These are phyloP conservation scores for Phengaris alcon DNA, from an alignment of 2,888 invertebrate species.

Conservation along the genomic window DNA sequence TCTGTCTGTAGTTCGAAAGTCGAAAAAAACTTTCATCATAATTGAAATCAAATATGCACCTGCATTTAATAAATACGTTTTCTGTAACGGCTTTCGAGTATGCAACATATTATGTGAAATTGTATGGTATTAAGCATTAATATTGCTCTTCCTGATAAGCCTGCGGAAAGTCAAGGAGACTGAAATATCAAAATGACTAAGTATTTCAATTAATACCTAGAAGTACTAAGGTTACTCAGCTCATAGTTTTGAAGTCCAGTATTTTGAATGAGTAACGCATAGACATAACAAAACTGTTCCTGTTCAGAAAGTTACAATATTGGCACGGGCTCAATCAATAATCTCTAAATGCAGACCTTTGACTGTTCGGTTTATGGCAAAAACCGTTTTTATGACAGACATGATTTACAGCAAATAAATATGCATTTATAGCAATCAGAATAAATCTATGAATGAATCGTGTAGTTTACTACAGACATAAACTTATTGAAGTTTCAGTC, in stretches of 20 bases:
- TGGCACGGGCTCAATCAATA: conserved; percentile 53
- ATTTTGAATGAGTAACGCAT: conserved; percentile 32
- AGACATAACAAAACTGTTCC: conserved; percentile 47
- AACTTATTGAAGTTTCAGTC: not conserved
- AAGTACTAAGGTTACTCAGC: conserved; percentile 9
- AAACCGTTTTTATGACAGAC: conserved; percentile 23
- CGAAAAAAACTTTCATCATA: too few species aligned
- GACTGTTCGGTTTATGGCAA: conserved; percentile 34
- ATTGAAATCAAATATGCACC: too few species aligned
- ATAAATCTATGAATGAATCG: conserved; percentile 15
- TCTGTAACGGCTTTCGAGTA: too few species aligned
- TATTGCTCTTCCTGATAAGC: not conserved
- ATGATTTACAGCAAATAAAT: conserved; percentile 25
- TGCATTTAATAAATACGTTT: too few species aligned
- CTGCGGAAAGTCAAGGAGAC: not conserved
- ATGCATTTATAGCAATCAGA: not conserved
- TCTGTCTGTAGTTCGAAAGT: too few species aligned
- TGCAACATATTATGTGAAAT: not conserved
- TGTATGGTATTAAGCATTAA: not conserved
- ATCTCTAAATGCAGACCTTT: conserved; percentile 44
- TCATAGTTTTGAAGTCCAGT: conserved; percentile 8
- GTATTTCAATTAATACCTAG: not conserved
- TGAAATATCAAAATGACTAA: not conserved
- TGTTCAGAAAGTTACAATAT: conserved; percentile 46
- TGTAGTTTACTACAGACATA: not conserved